Evolutionary conservation across 2,113 vertebrate species (phyloP).

Genomic region (Turdus rufiventris): DNA sequence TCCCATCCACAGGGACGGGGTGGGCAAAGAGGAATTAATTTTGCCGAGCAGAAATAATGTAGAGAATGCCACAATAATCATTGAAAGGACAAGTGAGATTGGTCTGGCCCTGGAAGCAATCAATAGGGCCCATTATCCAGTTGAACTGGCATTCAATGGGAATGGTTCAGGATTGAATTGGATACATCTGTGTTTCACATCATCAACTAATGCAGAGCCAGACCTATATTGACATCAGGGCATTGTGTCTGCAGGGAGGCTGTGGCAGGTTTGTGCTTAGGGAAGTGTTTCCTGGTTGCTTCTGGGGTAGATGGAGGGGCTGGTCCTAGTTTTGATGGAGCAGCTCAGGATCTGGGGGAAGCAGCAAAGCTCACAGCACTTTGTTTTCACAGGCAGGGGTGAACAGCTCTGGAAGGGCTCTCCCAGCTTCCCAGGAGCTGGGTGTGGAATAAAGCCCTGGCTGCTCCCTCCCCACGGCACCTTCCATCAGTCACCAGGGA

Average conservation of each 20-base stretch:
- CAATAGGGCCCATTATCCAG: conserved; percentile 36
- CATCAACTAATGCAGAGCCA: not conserved
- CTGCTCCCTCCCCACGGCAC: too few relatives aligned
- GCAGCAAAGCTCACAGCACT: too few relatives aligned
- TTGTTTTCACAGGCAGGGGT: too few relatives aligned
- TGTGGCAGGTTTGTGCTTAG: not conserved
- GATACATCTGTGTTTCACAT: not conserved
- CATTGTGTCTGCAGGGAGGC: not conserved
- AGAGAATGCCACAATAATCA: conserved; percentile 34
- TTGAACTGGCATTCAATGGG: conserved; percentile 23
- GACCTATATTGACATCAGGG: not conserved
- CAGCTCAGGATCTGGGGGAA: too few relatives aligned
- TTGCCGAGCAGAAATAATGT: conserved; percentile 16
- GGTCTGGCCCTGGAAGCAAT: conserved; percentile 8
- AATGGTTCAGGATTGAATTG: not conserved
- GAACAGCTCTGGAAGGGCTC: too few relatives aligned
- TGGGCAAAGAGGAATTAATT: conserved; percentile 16
- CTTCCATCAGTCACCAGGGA: fast-evolving
- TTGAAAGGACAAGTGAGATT: conserved; percentile 39
- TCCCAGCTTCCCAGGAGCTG: not conserved
- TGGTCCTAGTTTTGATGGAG: not conserved
- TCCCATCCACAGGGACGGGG: not conserved
- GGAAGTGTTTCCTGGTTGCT: not conserved
- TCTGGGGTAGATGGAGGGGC: not conserved
- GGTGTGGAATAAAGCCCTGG: not conserved